Base-by-base conservation (phyloP, 2,113 vertebrate genomes). In the Abramis brama region DNA sequence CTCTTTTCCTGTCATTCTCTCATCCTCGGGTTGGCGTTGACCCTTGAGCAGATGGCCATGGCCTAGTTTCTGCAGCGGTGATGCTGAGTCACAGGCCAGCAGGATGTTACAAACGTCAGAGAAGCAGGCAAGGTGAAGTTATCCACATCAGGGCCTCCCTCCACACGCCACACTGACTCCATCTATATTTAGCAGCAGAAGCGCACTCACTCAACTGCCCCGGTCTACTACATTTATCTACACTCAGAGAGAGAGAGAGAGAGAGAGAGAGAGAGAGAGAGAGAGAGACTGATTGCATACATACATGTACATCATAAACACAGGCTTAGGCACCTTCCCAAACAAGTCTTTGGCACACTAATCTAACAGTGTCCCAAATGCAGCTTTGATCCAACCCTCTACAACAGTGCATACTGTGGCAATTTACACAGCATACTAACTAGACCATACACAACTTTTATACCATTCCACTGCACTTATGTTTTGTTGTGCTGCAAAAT, bases 81-180 rank as follows among this genome's bases (percentile, higher is more conserved):
- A 85, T 88, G 87, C 84, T 74, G 84, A 87, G 81, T 90, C 86
- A 90, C 60, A 85, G 84, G 39, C 25, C 66, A 78, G 79, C 45
- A 80, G 86, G 70, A 84, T 36, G 75, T 64, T 80, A 76, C 36
- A 25, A 30, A 25, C 25, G 12, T 64, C 59, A 68, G n/a, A 66
- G 43, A 43, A 2, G 45, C 36, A 47, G 59, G 60, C 60, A 81
- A 82, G 64, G 47, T 82, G 68, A 88, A 68, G 50, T 57, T 21
- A 45, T 45, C 81, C 80, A 70, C 74, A 52, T 85, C 23, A 78
- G 43, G 39, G 21, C 59, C 55, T 80, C 59, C 74, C 45, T 76
- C 74, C 45, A 57, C 82, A 83, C 33, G 71, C 79, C 76, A 85
- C 86, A 87, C 83, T 85, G 82, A 73, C 57, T 71, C 36, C 0